Evolutionary conservation across 2,797 vertebrate genomes (phyloP).

Genomic region (Calcarius lapponicus): DNA sequence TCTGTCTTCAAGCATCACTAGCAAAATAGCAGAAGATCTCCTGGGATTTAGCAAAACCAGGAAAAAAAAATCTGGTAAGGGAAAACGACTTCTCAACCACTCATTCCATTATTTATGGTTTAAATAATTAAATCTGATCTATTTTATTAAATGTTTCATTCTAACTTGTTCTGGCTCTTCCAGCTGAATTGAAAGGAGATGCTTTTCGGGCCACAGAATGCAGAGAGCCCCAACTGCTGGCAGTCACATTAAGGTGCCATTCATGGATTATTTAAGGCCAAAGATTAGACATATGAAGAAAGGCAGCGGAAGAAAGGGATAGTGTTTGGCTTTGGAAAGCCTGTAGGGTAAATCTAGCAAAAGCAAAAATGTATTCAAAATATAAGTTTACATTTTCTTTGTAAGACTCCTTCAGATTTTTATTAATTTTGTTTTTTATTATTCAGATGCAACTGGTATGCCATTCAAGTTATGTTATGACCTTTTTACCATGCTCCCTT

Average conservation of each 20-base stretch:
- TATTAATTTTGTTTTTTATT: neutral
- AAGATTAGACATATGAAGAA: neutral
- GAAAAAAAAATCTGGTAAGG: neutral
- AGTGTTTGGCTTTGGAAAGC: neutral
- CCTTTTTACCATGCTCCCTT: constrained; percentile 98
- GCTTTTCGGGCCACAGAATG: constrained; percentile 4
- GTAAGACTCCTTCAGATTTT: neutral
- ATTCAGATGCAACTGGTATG: constrained; percentile 52
- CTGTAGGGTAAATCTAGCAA: neutral
- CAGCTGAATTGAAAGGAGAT: constrained; percentile 3
- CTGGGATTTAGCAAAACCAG: neutral
- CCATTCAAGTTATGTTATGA: constrained; percentile 74
- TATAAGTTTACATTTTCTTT: neutral
- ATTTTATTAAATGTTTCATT: constrained; percentile 57
- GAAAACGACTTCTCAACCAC: constrained; percentile 17
- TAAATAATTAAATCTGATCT: constrained; percentile 57
- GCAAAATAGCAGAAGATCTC: neutral
- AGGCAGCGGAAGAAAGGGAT: neutral
- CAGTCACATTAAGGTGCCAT: neutral
- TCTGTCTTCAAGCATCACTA: neutral
- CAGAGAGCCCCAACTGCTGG: neutral
- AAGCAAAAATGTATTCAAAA: neutral
- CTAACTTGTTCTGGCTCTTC: neutral
- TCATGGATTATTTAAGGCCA: neutral
- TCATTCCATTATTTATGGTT: constrained; percentile 41